Conservation (phyloP, 2,113 vertebrate genomes). For the Puffinus mauretanicus region DNA sequence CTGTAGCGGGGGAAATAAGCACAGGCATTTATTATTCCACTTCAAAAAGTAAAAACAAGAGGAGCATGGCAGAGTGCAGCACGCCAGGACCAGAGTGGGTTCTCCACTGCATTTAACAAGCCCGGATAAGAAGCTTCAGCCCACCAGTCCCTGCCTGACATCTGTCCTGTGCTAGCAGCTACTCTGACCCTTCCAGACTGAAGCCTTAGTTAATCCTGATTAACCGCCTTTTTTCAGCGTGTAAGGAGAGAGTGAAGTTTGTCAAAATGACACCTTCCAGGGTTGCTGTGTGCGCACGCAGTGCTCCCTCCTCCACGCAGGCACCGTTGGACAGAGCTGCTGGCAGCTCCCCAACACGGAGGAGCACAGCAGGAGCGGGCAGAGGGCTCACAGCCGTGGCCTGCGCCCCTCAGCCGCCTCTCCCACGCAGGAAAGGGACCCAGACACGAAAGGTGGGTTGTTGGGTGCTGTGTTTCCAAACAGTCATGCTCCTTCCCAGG, state of each 20-base stretch:
- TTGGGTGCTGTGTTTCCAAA: not conserved
- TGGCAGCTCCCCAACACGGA: not conserved
- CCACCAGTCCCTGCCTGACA: not conserved
- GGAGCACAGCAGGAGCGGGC: accelerated
- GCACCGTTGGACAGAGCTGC: not conserved
- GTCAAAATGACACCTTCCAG: not conserved
- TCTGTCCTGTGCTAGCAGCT: not conserved
- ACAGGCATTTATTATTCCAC: not conserved
- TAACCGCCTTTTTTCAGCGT: not conserved
- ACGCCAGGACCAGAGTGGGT: not conserved
- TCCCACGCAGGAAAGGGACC: not conserved
- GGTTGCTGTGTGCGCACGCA: accelerated
- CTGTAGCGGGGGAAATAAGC: not conserved
- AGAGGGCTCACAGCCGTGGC: not conserved
- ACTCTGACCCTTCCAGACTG: not conserved
- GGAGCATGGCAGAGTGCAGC: not conserved
- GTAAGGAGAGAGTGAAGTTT: not conserved
- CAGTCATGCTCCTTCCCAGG: not conserved
- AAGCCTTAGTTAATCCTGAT: not conserved
- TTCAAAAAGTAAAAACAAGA: not conserved
- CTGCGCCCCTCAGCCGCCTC: not conserved
- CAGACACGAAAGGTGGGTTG: accelerated
- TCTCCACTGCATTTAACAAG: not conserved
- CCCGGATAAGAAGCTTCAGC: not conserved
- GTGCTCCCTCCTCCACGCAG: not conserved